phyloP scores from a whole-genome alignment of 2,113 vertebrate genomes.

The Erinaceus europaeus region DNA sequence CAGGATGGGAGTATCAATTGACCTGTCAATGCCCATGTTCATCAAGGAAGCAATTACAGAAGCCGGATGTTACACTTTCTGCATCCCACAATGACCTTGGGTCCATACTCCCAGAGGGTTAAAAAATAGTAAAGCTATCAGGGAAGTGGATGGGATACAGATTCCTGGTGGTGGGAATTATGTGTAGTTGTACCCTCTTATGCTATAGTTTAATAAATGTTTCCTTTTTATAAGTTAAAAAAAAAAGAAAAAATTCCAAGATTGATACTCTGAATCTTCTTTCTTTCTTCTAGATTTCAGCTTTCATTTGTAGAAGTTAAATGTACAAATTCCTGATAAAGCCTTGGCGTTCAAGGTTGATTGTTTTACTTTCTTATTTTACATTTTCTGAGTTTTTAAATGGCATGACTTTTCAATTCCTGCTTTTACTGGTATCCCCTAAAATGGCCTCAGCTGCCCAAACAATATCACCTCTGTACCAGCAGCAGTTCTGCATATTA shows the following conservation, averaged over 20 bases:
- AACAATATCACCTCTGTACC: neutral
- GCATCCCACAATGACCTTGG: too few relatives aligned
- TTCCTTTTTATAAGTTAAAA: too few relatives aligned
- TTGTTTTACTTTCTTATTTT: neutral
- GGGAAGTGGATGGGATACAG: too few relatives aligned
- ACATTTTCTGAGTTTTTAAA: conserved; percentile 16
- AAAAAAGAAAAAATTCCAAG: too few relatives aligned
- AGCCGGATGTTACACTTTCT: too few relatives aligned
- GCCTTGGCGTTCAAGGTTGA: neutral
- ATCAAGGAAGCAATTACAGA: too few relatives aligned
- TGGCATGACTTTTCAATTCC: neutral
- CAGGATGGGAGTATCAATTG: too few relatives aligned
- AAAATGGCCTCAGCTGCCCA: neutral
- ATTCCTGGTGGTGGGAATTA: too few relatives aligned
- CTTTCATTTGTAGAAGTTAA: neutral
- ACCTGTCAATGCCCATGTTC: too few relatives aligned
- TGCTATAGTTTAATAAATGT: too few relatives aligned
- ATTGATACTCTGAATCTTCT: neutral
- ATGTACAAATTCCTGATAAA: conserved; percentile 18
- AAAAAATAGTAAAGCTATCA: too few relatives aligned
- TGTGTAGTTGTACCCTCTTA: too few relatives aligned
- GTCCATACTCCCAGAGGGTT: neutral
- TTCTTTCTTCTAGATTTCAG: neutral
- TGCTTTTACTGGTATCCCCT: neutral
- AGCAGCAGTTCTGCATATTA: neutral